phyloP scores from a whole-genome alignment of 2,797 vertebrate species.

The Rhinella marina region DNA sequence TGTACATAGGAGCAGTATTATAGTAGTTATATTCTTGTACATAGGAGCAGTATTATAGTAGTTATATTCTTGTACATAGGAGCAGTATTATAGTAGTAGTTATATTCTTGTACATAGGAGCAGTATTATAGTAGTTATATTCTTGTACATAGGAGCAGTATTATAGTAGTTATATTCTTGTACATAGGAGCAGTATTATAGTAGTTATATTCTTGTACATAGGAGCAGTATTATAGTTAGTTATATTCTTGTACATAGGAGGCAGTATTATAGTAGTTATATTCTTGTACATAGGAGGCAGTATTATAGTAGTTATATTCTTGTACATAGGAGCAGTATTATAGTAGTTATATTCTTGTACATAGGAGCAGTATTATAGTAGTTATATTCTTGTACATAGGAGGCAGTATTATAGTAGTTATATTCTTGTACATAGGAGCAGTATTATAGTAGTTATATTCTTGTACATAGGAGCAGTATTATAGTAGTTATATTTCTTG shows the following conservation, averaged over 20 bases:
- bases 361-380: not conserved
- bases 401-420: not conserved
- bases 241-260: no score
- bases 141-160: not conserved
- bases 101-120: slow-evolving; percentile 4
- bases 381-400: slow-evolving; percentile 4
- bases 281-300: no score
- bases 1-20: slow-evolving; percentile 1
- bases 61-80: not conserved
- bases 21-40: slow-evolving; percentile 8
- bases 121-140: slow-evolving; percentile 4
- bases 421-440: not conserved
- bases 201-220: not conserved
- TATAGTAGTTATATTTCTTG: not conserved
- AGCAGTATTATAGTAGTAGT: slow-evolving; percentile 1
- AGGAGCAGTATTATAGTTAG: not conserved
- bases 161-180: not conserved
- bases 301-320: no score
- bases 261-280: not conserved
- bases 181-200: not conserved
- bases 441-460: no score
- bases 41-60: not conserved
- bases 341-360: no score
- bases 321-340: no score
- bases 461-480: not conserved